Base-by-base conservation (phyloP, 2,113 vertebrate genomes). In the Zapus hudsonius region DNA sequence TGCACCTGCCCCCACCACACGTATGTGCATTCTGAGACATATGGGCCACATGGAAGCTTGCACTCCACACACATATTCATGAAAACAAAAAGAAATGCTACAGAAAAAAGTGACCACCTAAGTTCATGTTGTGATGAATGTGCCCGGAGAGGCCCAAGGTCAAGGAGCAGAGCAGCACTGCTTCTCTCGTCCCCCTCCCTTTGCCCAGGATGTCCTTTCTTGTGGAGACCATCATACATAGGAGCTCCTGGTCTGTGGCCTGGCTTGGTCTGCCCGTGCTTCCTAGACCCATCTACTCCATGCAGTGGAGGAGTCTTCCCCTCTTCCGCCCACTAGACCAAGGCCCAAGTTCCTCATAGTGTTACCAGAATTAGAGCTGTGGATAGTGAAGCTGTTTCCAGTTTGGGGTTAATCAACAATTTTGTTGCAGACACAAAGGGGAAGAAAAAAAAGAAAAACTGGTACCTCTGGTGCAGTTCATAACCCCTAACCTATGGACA, bases 41-140 rank as follows among this genome's bases (percentile, higher is more conserved):
- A 52, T 52, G 52, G 16, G 16, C 12, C 52, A 52, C 52, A 52
- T 52, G 52, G 16, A 10, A 52, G 11, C 52, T 52, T 52, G 52
- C 16, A 52, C 52, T 15, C 7, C 12, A 13, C 52, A 52, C 11
- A 72, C 91, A 2, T 84, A 33, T 44, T 91, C 63, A 92, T 27
- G 36, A 81, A 95, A 57, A 95, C n/a, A 64, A 92, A 47, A 47
- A 73, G 73, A 87, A 93, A 57, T 64, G 38, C 82, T 83, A 20
- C 4, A 72, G 44, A 75, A 91, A 93, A 94, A 23, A 52, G 7
- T 72, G 25, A 31, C 55, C 93, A 78, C 75, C 64, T 22, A 85
- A 89, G 36, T 47, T 12, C 11, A 23, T 57, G 42, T n/a, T 92
- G n/a, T 55, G 20, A 61, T 40, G 31, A 82, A 57, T 86, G 61